phyloP scores from a whole-genome alignment of 2,888 invertebrate species.

The Sesia bembeciformis region DNA sequence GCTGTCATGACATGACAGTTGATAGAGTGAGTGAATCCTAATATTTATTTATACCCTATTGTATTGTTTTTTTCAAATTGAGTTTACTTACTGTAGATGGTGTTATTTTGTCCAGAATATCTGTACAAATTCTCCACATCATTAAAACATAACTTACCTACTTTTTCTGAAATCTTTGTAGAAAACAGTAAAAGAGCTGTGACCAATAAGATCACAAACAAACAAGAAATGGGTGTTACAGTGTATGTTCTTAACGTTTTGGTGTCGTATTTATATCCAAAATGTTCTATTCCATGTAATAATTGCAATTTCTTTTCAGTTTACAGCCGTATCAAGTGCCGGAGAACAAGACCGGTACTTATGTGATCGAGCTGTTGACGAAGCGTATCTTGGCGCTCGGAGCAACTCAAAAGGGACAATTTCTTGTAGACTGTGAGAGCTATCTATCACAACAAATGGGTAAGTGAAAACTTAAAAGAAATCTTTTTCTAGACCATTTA shows the following conservation, averaged over 20 bases:
- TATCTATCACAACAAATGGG: constrained; percentile 85
- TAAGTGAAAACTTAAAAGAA: constrained; percentile 20
- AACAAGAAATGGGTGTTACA: constrained; percentile 76
- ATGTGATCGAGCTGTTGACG: constrained; percentile 89
- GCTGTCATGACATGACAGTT: too few species aligned
- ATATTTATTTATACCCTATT: too few species aligned
- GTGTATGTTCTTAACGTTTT: constrained; percentile 53
- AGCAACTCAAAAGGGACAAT: constrained; percentile 90
- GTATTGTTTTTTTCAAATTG: too few species aligned
- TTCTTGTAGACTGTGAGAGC: constrained; percentile 95
- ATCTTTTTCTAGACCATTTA: too few species aligned
- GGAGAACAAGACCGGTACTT: constrained; percentile 92
- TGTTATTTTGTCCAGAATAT: too few species aligned
- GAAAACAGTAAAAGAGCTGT: too few species aligned
- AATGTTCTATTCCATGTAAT: background rate
- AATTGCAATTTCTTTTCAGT: constrained; percentile 38
- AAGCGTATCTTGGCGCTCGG: constrained; percentile 90
- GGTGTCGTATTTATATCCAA: background rate
- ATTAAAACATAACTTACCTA: too few species aligned
- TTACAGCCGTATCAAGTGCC: constrained; percentile 91
- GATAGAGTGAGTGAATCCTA: too few species aligned
- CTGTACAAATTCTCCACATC: too few species aligned
- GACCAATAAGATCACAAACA: too few species aligned
- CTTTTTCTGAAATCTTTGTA: too few species aligned
- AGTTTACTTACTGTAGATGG: too few species aligned